A percentile compares a stretch with the other conserved stretches of the same genome.
These are phyloP conservation scores for Ispidina picta DNA, from an alignment of 2,797 vertebrate genomes.

Conservation along the genomic window DNA sequence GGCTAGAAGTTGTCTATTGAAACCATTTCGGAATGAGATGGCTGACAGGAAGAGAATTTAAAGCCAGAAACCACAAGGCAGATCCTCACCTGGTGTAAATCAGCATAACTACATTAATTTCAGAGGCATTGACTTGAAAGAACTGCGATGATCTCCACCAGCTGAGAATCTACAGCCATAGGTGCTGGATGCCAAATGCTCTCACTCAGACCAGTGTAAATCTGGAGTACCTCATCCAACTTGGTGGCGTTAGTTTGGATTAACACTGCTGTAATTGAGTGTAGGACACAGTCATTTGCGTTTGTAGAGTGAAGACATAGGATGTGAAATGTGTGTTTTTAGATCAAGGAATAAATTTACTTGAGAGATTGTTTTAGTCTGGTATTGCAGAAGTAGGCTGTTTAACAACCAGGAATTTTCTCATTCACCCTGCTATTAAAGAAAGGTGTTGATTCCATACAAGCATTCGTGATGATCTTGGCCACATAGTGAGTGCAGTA, in stretches of 20 bases:
- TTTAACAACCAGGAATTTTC: conserved; percentile 1
- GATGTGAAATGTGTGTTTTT: conserved; percentile 11
- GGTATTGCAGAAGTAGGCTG: conserved; percentile 2
- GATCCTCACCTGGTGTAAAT: conserved; percentile 68
- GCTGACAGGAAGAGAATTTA: conserved; percentile 51
- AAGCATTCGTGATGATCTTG: not conserved
- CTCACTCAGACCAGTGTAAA: conserved; percentile 13
- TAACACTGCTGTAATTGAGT: conserved; percentile 14
- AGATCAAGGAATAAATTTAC: conserved; percentile 22
- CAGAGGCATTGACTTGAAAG: conserved; percentile 53
- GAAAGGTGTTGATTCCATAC: conserved; percentile 29
- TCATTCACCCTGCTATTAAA: not conserved
- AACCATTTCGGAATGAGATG: conserved; percentile 36
- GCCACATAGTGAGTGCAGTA: not conserved
- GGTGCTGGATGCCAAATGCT: conserved; percentile 34
- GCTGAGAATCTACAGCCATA: not conserved
- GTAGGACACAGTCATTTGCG: conserved; percentile 11
- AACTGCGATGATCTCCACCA: conserved; percentile 32
- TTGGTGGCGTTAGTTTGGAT: conserved; percentile 37
- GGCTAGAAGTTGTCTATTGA: conserved; percentile 56
- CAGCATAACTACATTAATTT: conserved; percentile 57
- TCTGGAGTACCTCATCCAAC: conserved; percentile 1
- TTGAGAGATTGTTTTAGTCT: conserved; percentile 18
- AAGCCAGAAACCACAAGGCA: conserved; percentile 51
- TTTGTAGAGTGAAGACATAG: conserved; percentile 51